Percentiles rank a stretch among this genome's conserved stretches.
Conservation (phyloP, 2,888 invertebrate genomes). For the Watsonalla cultraria region DNA sequence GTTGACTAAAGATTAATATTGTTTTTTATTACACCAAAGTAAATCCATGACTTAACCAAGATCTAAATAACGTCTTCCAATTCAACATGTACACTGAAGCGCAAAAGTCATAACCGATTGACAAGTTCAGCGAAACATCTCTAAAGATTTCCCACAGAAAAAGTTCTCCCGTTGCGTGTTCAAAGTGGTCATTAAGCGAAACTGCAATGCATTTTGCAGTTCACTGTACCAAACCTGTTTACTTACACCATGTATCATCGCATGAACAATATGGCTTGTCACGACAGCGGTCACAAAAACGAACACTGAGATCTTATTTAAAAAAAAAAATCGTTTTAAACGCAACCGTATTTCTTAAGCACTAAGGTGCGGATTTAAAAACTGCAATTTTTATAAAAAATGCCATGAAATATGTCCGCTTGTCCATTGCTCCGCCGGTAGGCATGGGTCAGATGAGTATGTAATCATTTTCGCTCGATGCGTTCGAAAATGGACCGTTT, state of each 20-base stretch:
- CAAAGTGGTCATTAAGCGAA: constrained; percentile 56
- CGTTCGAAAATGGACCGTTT: constrained; percentile 47
- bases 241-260: constrained; percentile 68
- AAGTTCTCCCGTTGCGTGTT: constrained; percentile 31
- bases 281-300: constrained; percentile 65
- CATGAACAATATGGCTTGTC: constrained; percentile 74
- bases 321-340: constrained; percentile 27
- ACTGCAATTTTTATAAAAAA: constrained; percentile 28
- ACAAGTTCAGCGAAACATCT: neutral
- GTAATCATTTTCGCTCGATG: constrained; percentile 38
- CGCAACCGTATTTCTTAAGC: constrained; percentile 37
- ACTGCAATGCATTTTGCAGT: constrained; percentile 52
- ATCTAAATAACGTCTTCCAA: too few relatives aligned
- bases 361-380: constrained; percentile 41
- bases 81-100: constrained; percentile 3
- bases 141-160: constrained; percentile 44
- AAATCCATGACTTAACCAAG: too few relatives aligned
- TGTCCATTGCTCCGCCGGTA: constrained; percentile 61
- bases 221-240: constrained; percentile 65
- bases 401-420: constrained; percentile 68
- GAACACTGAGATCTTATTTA: constrained; percentile 50
- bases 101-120: constrained; percentile 4
- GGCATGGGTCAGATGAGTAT: constrained; percentile 66
- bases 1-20: too few relatives aligned
- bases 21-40: too few relatives aligned